phyloP scores from a whole-genome alignment of 2,888 invertebrate species.

The Syrphus vitripennis region DNA sequence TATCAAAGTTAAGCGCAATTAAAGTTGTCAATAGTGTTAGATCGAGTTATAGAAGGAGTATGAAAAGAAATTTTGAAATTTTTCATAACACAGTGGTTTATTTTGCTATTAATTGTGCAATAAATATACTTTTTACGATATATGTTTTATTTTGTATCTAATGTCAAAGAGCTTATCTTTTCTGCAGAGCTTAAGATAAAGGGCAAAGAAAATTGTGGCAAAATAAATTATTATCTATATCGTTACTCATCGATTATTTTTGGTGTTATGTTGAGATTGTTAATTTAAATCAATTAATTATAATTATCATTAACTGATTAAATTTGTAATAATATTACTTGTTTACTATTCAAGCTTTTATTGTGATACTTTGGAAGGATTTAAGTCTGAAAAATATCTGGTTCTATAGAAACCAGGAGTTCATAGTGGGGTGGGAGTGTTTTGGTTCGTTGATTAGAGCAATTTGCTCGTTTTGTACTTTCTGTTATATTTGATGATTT shows the following conservation, averaged over 20 bases:
- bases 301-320: too few relatives aligned
- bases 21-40: not conserved
- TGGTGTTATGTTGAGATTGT: not conserved
- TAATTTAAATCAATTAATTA: too few relatives aligned
- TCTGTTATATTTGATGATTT: too few relatives aligned
- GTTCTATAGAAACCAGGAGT: too few relatives aligned
- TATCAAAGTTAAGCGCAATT: constrained; percentile 78
- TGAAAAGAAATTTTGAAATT: not conserved
- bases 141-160: not conserved
- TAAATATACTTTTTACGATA: not conserved
- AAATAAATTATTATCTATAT: not conserved
- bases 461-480: too few relatives aligned
- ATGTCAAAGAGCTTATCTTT: not conserved
- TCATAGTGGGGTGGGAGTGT: too few relatives aligned
- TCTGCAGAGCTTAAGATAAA: not conserved
- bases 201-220: not conserved
- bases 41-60: not conserved
- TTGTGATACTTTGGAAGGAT: too few relatives aligned
- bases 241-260: not conserved
- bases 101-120: not conserved
- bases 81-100: not conserved
- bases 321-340: too few relatives aligned
- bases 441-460: too few relatives aligned
- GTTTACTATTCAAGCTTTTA: too few relatives aligned
- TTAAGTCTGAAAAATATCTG: too few relatives aligned